Evolutionary conservation across 2,888 invertebrate genomes (phyloP).

Genomic region (Andrena chrysosceles): DNA sequence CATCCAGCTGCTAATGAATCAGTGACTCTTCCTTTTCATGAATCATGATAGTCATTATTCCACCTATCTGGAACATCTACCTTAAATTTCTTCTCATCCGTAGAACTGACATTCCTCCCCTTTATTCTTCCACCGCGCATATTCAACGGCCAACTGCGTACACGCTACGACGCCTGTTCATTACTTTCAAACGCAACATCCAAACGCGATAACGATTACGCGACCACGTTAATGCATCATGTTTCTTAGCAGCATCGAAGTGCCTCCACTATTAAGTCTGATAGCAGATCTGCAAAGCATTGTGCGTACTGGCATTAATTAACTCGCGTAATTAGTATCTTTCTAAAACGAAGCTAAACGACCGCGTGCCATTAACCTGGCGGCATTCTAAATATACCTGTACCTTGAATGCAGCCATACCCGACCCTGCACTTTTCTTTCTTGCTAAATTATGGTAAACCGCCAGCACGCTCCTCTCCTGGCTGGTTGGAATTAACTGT

Average conservation of each 20-base stretch:
- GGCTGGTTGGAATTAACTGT: slow-evolving; percentile 41
- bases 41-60: too few species aligned
- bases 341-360: slow-evolving; percentile 27
- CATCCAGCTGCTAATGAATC: too few species aligned
- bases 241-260: background rate
- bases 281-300: slow-evolving; percentile 9
- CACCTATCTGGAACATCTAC: too few species aligned
- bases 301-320: slow-evolving; percentile 24
- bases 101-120: too few species aligned
- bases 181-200: background rate
- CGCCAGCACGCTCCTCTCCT: slow-evolving; percentile 20
- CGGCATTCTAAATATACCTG: slow-evolving; percentile 18
- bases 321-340: slow-evolving; percentile 34
- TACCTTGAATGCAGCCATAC: slow-evolving; percentile 12
- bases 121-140: too few species aligned
- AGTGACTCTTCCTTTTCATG: too few species aligned
- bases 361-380: slow-evolving; percentile 10
- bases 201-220: slow-evolving; percentile 8
- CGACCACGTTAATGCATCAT: slow-evolving; percentile 5
- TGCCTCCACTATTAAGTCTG: slow-evolving; percentile 7
- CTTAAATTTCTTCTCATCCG: too few species aligned
- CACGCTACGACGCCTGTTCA: too few species aligned
- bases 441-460: slow-evolving; percentile 51
- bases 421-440: slow-evolving; percentile 28
- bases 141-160: too few species aligned